Evolutionary conservation across 2,888 invertebrate genomes (phyloP).

Genomic region (Punctoribates punctum): DNA sequence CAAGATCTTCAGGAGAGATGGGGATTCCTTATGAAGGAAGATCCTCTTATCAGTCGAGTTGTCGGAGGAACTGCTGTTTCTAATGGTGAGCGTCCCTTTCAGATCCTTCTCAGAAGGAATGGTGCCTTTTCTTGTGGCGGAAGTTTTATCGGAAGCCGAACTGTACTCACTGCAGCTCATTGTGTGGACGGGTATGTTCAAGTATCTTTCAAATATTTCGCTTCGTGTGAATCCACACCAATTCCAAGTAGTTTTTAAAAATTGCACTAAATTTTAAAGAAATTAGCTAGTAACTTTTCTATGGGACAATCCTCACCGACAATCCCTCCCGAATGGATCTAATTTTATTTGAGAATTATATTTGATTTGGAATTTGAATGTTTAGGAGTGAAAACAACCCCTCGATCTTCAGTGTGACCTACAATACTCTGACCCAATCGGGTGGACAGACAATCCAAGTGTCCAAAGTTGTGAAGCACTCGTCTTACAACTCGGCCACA

Average conservation of each 20-base stretch:
- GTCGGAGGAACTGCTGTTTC: neutral
- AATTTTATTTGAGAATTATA: too few species aligned
- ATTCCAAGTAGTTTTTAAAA: too few species aligned
- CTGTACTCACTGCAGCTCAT: constrained; percentile 46
- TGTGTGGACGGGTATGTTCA: constrained; percentile 44
- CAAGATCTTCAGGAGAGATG: neutral
- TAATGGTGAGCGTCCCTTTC: neutral
- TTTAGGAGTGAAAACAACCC: constrained; percentile 9
- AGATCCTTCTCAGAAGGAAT: constrained; percentile 10
- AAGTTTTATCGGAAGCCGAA: constrained; percentile 40
- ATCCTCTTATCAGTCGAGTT: neutral
- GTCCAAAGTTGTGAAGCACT: constrained; percentile 27
- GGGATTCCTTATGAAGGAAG: neutral
- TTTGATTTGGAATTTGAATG: too few species aligned
- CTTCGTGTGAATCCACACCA: neutral
- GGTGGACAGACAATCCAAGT: constrained; percentile 14
- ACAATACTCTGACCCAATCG: neutral
- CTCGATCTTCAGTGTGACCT: neutral
- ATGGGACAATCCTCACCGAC: too few species aligned
- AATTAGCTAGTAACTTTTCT: too few species aligned
- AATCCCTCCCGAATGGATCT: too few species aligned
- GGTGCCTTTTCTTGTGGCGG: constrained; percentile 44
- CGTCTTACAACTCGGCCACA: neutral
- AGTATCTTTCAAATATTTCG: neutral
- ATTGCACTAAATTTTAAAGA: too few species aligned